phyloP scores from a whole-genome alignment of 2,888 invertebrate species.

The Drosophila imparisetae region DNA sequence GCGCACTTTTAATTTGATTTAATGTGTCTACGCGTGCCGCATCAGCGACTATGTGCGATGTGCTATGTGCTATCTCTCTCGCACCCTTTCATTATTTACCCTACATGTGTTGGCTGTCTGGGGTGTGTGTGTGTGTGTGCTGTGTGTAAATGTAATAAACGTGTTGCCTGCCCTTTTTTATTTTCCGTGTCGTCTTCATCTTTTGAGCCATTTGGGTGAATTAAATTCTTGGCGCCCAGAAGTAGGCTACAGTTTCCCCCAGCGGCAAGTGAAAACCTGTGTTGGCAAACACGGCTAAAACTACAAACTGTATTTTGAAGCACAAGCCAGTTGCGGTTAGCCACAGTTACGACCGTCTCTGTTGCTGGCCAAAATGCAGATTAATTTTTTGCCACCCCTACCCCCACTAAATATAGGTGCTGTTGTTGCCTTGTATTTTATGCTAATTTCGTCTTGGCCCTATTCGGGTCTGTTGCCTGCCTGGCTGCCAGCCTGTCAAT shows the following conservation, averaged over 20 bases:
- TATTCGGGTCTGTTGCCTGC: conserved; percentile 18
- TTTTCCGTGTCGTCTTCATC: conserved; percentile 8
- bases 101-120: conserved; percentile 26
- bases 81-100: conserved; percentile 1
- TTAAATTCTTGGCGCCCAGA: conserved; percentile 50
- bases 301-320: conserved; percentile 30
- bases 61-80: conserved; percentile 27
- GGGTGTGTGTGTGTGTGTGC: conserved; percentile 8
- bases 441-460: conserved; percentile 56
- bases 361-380: conserved; percentile 46
- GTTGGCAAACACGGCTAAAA: conserved; percentile 15
- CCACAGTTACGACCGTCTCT: conserved; percentile 1
- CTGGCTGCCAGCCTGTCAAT: conserved; percentile 29
- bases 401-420: conserved; percentile 42
- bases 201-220: conserved; percentile 58
- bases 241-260: conserved; percentile 43
- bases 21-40: conserved; percentile 75
- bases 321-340: conserved; percentile 4
- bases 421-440: conserved; percentile 43
- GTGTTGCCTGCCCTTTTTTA: conserved; percentile 12
- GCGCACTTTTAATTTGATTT: conserved; percentile 81
- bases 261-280: conserved; percentile 51
- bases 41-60: conserved; percentile 33
- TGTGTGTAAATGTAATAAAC: conserved; percentile 41
- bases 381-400: conserved; percentile 43